A percentile compares a stretch with the other conserved stretches of the same genome.
Conservation (phyloP, 2,888 invertebrate species). For the Polymixis flavicincta region DNA sequence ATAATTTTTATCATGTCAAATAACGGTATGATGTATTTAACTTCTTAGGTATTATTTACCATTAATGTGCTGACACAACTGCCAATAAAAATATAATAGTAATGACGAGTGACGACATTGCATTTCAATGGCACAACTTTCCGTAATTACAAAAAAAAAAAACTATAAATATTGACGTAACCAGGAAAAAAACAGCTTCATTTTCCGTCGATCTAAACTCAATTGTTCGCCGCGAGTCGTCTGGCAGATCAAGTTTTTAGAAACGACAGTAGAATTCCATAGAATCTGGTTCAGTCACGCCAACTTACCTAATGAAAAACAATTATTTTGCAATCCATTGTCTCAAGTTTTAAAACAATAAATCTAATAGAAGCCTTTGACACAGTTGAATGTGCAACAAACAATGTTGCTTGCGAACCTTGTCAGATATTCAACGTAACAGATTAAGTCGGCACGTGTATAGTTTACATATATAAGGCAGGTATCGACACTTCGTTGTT, state of each 20-base stretch:
- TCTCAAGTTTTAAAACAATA: constrained; percentile 71
- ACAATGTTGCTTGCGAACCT: constrained; percentile 68
- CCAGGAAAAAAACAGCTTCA: constrained; percentile 54
- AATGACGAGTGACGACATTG: constrained; percentile 41
- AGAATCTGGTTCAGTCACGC: constrained; percentile 77
- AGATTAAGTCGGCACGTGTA: constrained; percentile 78
- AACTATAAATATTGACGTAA: constrained; percentile 49
- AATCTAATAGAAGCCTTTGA: constrained; percentile 75
- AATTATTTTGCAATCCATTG: constrained; percentile 77
- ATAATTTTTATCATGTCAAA: constrained; percentile 1
- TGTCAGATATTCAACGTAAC: constrained; percentile 65
- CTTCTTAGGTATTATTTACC: not conserved
- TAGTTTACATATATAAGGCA: constrained; percentile 64
- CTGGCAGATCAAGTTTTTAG: constrained; percentile 78
- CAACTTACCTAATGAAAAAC: constrained; percentile 70
- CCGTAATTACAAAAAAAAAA: constrained; percentile 40
- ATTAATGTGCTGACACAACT: not conserved
- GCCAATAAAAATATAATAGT: constrained; percentile 30
- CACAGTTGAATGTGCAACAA: constrained; percentile 62
- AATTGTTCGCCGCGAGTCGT: constrained; percentile 62
- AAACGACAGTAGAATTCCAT: constrained; percentile 75
- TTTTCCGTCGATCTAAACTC: constrained; percentile 51
- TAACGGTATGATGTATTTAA: constrained; percentile 5
- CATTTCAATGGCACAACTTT: constrained; percentile 53
- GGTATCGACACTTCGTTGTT: constrained; percentile 70